Base-by-base conservation (phyloP, 2,888 invertebrate species). In the Tromatobia lineatoria region DNA sequence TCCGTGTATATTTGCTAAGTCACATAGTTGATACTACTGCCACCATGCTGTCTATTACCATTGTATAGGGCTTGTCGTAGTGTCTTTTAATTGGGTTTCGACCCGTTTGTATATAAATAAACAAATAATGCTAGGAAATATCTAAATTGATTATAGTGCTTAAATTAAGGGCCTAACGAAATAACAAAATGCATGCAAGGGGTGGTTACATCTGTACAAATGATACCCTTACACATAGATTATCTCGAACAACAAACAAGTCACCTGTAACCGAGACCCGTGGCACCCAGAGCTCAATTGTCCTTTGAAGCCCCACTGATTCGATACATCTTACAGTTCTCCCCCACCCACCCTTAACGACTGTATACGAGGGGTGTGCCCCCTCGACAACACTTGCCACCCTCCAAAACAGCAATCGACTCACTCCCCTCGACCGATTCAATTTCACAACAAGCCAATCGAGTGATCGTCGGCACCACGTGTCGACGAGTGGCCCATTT, bases 391-490 rank as follows among this genome's bases (percentile, higher is more conserved):
- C 82, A 85, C 79, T 85, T 85, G 85, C 85, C 71, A 80, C 80
- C 85, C 81, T 83, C 66, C 47, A 70, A 83, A 85, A 73, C 67
- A 78, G 80, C 80, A 85, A 82, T 83, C 77, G 78, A 45, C 25
- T 73, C 71, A 45, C 61, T 38, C 25, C 15, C 29, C 29, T 23
- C 45, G 84, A 85, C 77, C 85, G 86, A 88, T 89, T 90, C 86
- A 90, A 90, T 92, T 90, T 91, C 91, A 91, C 89, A 91, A 91
- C 90, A 91, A 90, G 88, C 90, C 89, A 91, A 90, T 92, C 89
- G 89, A 86, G 86, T 83, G 66, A 81, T 83, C 81, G 87, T 82
- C 54, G 29, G 75, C 69, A 10, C 71, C 85, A 77, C 80, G 73
- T 70, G 80, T 82, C 85, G 88, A 86, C 88, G 85, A 89, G 87